Conservation (phyloP, 2,113 vertebrate species). For the Passer domesticus region DNA sequence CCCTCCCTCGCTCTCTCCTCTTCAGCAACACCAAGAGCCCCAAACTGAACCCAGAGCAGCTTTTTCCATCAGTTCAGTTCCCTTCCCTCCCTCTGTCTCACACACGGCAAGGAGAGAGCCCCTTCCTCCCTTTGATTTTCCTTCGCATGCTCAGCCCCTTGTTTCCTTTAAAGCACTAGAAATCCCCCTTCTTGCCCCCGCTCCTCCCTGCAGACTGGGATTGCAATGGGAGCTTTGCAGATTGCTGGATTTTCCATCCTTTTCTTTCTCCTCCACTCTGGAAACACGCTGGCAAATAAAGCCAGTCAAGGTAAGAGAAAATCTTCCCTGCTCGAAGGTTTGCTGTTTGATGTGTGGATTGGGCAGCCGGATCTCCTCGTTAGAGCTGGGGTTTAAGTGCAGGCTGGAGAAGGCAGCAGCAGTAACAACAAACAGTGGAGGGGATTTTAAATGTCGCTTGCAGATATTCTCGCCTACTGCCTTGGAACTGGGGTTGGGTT, state of each 20-base stretch:
- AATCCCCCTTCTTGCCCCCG: constrained; percentile 44
- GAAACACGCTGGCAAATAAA: constrained; percentile 83
- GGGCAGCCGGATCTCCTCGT: constrained; percentile 24
- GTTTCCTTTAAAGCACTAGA: constrained; percentile 61
- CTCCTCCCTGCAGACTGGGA: constrained; percentile 64
- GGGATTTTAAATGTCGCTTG: constrained; percentile 2
- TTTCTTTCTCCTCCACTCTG: constrained; percentile 85
- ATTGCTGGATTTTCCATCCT: constrained; percentile 85
- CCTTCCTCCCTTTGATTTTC: constrained; percentile 31
- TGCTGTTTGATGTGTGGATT: constrained; percentile 7
- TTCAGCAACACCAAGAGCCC: constrained; percentile 58
- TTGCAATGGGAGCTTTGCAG: constrained; percentile 84
- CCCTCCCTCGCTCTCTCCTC: constrained; percentile 52
- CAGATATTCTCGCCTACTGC: background rate
- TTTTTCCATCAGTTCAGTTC: constrained; percentile 49
- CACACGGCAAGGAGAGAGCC: constrained; percentile 32
- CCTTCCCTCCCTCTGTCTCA: constrained; percentile 53
- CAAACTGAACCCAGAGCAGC: constrained; percentile 50
- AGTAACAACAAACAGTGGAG: constrained; percentile 8
- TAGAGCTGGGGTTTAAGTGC: background rate
- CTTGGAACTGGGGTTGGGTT: background rate
- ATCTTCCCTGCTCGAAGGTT: constrained; percentile 3
- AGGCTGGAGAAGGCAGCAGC: constrained; percentile 39
- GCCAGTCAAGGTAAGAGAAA: constrained; percentile 86
- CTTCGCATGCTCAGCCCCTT: constrained; percentile 53